Evolutionary conservation across 1,140 invertebrate genomes (phyloP), one percentile per base, ranked within the genome.

Genomic region (Diabrotica undecimpunctata): DNA sequence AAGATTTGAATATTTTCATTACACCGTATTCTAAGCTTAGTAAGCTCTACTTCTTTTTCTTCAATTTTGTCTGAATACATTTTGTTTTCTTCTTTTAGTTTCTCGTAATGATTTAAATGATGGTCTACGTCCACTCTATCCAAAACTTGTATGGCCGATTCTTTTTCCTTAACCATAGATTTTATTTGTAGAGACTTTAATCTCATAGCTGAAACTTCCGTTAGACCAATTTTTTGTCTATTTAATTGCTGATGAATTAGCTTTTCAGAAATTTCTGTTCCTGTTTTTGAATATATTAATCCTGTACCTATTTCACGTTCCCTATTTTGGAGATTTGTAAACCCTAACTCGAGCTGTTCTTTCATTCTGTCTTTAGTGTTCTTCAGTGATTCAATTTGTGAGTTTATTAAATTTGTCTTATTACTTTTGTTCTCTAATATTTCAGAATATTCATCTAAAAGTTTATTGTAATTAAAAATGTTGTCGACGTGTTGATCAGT

Each of bases 11-110:
- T 74, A 5, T 71, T 67, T 35, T 66, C 67, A 53, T 62, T 62
- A 55, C 75, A 73, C 65, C 73, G 73, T 8, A 37, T 54, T 55
- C 76, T 67, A n/a, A 79, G 53, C 13, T 56, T 64, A 6, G 64
- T 61, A n/a, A 79, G 60, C 60, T 78, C 74, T 58, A 74, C 72
- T 58, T 78, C 75, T 46, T 74, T 62, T 60, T 79, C 77, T 57
- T 79, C 77, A 14, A 78, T 77, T 73, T 73, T 81, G 68, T 71
- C 78, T 69, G 11, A 74, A 65, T 67, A 73, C 68, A 9, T 79
- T 66, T 73, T 75, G 71, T 76, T 81, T 60, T 67, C 77, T 61
- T 54, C 54, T 71, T 67, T 78, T 74, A 67, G 66, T 63, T 66
- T 71, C 73, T 79, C 76, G 51, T 68, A 71, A 63, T 79, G 72